These are phyloP conservation scores for Pterophyllum scalare DNA, from an alignment of 2,113 vertebrate genomes.

Conservation along the genomic window DNA sequence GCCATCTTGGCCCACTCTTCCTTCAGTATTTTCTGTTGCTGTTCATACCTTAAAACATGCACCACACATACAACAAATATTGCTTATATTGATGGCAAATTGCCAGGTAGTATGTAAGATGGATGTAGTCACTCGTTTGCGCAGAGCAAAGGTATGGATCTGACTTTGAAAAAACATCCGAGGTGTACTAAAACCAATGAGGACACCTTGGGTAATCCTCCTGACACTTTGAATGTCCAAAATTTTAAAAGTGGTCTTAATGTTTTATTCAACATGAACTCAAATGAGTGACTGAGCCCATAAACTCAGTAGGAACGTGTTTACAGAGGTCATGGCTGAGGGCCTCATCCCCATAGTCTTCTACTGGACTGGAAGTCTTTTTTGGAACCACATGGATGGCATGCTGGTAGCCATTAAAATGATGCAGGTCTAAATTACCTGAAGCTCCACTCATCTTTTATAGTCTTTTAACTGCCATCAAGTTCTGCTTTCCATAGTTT, in stretches of 20 bases:
- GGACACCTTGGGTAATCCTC: not conserved
- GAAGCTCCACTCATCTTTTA: not conserved
- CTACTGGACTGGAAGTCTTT: not conserved
- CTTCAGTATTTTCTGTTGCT: conserved; percentile 82
- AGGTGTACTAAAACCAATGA: too few relatives aligned
- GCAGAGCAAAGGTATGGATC: too few relatives aligned
- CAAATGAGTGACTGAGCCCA: not conserved
- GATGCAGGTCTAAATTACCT: not conserved
- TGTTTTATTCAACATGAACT: not conserved
- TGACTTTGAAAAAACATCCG: too few relatives aligned
- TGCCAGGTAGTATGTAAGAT: not conserved
- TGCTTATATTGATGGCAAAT: not conserved
- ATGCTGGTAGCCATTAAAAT: not conserved
- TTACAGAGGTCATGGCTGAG: not conserved
- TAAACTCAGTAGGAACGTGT: not conserved
- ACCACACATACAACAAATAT: not conserved
- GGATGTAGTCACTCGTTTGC: not conserved
- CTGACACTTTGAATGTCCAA: not conserved
- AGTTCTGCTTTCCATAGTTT: not conserved
- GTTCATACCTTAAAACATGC: conserved; percentile 80
- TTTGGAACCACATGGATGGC: not conserved
- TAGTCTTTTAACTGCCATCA: not conserved
- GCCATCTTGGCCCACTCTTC: conserved; percentile 84
- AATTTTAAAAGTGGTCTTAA: not conserved
- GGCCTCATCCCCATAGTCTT: not conserved